Evolutionary conservation across 2,113 vertebrate species (phyloP), one percentile per base, ranked within the genome.

Genomic region (Chascanopsetta lugubris): DNA sequence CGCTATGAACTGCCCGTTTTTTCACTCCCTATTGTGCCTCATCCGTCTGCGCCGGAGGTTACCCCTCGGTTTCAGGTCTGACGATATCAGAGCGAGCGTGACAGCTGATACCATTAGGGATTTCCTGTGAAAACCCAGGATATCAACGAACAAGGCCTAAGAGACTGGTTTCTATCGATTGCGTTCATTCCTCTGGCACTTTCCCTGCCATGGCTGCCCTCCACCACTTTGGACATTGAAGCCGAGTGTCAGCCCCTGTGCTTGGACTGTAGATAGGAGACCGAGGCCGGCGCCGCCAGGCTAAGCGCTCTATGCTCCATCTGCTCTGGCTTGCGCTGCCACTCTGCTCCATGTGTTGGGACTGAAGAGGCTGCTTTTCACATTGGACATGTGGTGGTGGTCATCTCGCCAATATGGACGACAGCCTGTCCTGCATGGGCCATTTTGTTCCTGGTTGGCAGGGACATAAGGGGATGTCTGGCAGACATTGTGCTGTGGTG

Each of bases 111-210:
- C 11, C 61, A 61, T 56, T 26, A 5, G 13, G 48, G 40, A 64
- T 7, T 46, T n/a, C 38, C 17, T 72, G 60, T 83, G 72, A 67
- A 40, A 72, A 75, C 57, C 59, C 72, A 45, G 56, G 60, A 80
- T 76, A 70, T 78, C 80, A 67, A 63, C 56, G 64, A 77, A 77
- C 27, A 13, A 61, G 47, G 47, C 69, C 69, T 21, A 9, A 43
- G 67, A 67, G 72, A 67, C 26, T 8, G 26, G n/a, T 36, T 29
- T 21, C 27, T 75, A 72, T 79, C 83, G 76, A 79, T 83, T 68
- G 29, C 10, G 27, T 56, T 67, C 60, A 60, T 64, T 81, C 68
- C 61, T 66, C 58, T 60, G 53, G 60, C 60, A 40, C 24, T 13
- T 58, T 56, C 65, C 61, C 61, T 54, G 6, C 27, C 1, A 0